Conservation (phyloP, 2,113 vertebrate species). For the Pangasianodon hypophthalmus region DNA sequence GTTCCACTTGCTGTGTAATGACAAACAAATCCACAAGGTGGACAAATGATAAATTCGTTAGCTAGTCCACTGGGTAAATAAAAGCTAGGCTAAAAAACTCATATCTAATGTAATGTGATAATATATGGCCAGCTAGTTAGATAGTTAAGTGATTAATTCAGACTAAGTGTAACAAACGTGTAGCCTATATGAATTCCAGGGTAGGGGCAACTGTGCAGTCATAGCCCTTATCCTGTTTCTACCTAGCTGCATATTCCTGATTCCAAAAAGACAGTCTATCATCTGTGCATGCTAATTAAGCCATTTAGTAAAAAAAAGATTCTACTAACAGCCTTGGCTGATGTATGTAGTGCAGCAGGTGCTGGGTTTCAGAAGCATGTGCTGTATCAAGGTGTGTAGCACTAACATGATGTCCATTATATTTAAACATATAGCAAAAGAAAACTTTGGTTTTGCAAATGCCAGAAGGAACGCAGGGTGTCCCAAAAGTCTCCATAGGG, state of each 20-base stretch:
- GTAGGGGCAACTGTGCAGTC: too few relatives aligned
- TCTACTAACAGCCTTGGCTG: not conserved
- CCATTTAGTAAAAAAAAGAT: not conserved
- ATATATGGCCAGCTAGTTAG: not conserved
- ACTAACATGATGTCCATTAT: not conserved
- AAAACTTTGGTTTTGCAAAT: not conserved
- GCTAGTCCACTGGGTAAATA: too few relatives aligned
- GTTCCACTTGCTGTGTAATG: not conserved
- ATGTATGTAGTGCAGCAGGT: not conserved
- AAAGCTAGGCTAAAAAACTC: not conserved
- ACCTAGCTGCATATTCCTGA: too few relatives aligned
- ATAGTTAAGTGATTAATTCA: not conserved
- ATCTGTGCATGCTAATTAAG: not conserved
- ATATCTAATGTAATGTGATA: not conserved
- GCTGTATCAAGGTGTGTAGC: not conserved
- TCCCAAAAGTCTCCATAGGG: too few relatives aligned
- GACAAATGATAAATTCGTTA: not conserved
- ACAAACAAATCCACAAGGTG: not conserved
- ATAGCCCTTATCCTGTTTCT: too few relatives aligned
- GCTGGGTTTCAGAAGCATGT: not conserved
- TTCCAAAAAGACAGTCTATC: too few relatives aligned
- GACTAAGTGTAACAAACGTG: not conserved
- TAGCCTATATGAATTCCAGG: not conserved
- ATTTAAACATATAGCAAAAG: not conserved
- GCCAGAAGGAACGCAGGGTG: not conserved